phyloP scores from a whole-genome alignment of 2,113 vertebrate species.

The Clarias macrocephalus region DNA sequence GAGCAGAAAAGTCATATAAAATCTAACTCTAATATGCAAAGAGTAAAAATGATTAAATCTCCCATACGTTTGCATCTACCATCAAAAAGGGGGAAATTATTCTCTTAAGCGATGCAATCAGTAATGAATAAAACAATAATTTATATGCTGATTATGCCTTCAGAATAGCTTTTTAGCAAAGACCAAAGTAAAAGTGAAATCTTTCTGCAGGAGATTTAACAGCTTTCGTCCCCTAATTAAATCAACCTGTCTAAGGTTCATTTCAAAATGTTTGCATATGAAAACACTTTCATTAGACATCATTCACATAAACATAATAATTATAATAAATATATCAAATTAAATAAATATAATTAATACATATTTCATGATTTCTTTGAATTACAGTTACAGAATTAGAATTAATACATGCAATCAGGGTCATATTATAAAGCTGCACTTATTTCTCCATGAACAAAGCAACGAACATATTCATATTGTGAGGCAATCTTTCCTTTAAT shows the following conservation, averaged over 20 bases:
- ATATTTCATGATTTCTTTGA: slow-evolving; percentile 2
- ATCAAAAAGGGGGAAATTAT: slow-evolving; percentile 15
- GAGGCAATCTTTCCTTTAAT: slow-evolving; percentile 48
- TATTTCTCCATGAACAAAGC: slow-evolving; percentile 38
- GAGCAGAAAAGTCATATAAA: slow-evolving; percentile 40
- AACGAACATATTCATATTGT: slow-evolving; percentile 34
- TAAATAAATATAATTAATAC: neutral
- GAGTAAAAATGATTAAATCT: slow-evolving; percentile 47
- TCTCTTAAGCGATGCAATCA: slow-evolving; percentile 18
- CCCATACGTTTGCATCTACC: slow-evolving; percentile 43
- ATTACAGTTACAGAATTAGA: neutral
- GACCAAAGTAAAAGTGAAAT: slow-evolving; percentile 23
- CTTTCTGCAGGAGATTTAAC: slow-evolving; percentile 11
- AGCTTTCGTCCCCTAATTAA: neutral
- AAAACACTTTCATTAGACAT: neutral
- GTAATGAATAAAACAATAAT: slow-evolving; percentile 32
- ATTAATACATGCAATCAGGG: slow-evolving; percentile 37
- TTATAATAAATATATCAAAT: too few species aligned
- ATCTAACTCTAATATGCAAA: slow-evolving; percentile 41
- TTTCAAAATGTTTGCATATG: neutral
- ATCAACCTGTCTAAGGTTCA: neutral
- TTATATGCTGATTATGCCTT: slow-evolving; percentile 28
- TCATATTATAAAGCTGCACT: slow-evolving; percentile 36
- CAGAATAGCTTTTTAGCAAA: slow-evolving; percentile 1
- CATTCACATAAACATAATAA: neutral